phyloP scores from a whole-genome alignment of 2,888 invertebrate genomes.

The Sussaba pulchella region DNA sequence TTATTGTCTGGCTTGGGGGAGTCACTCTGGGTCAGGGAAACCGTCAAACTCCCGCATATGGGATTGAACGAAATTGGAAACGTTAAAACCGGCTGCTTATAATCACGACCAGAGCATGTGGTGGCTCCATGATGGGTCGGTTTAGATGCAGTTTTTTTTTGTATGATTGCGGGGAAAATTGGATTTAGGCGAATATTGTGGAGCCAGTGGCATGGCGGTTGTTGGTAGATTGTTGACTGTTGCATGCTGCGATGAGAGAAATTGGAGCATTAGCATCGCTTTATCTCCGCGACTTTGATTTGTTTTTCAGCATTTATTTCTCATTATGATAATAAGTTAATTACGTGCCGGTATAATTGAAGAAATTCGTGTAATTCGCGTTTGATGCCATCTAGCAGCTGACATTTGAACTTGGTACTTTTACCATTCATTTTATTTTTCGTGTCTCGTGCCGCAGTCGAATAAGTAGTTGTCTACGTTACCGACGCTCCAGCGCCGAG shows the following conservation, averaged over 20 bases:
- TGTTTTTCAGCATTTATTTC: constrained; percentile 16
- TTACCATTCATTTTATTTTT: background rate
- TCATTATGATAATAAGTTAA: background rate
- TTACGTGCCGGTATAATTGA: too few species aligned
- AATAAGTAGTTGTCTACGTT: background rate
- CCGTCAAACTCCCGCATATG: constrained; percentile 30
- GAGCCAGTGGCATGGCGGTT: background rate
- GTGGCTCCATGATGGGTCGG: too few species aligned
- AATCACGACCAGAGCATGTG: too few species aligned
- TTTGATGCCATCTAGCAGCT: constrained; percentile 3
- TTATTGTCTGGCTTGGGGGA: constrained; percentile 56
- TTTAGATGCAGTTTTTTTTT: too few species aligned
- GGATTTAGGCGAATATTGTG: background rate
- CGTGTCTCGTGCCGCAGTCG: background rate
- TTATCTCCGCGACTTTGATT: constrained; percentile 22
- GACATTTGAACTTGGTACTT: background rate
- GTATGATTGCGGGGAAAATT: too few species aligned
- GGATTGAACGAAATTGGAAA: too few species aligned
- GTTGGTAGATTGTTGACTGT: background rate
- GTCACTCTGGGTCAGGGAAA: constrained; percentile 52
- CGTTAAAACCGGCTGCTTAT: too few species aligned
- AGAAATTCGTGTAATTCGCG: background rate
- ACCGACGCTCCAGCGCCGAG: background rate
- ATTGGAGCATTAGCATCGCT: constrained; percentile 24
- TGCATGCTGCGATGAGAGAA: background rate